Conservation (phyloP, 35 echinoderm and acorn worm species). For the Ophiothrix spiculata region DNA sequence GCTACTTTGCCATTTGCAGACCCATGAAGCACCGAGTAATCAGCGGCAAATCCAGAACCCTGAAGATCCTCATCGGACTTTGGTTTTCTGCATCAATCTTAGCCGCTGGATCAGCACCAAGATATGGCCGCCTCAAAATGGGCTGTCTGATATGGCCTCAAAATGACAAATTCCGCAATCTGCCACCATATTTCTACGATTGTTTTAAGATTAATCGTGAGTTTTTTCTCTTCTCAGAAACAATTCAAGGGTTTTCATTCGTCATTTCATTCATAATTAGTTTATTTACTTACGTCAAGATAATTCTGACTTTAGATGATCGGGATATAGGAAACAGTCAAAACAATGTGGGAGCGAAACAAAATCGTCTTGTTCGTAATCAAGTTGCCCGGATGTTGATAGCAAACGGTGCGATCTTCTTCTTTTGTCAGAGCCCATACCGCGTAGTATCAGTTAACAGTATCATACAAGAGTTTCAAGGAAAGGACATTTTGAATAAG, state of each 20-base stretch:
- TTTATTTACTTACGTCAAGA: not conserved
- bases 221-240: not conserved
- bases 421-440: not conserved
- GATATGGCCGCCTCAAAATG: not conserved
- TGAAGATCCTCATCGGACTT: not conserved
- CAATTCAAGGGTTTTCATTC: not conserved
- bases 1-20: not conserved
- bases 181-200: not conserved
- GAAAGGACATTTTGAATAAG: not conserved
- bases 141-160: not conserved
- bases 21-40: not conserved
- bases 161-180: not conserved
- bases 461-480: not conserved
- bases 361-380: not conserved
- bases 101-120: not conserved
- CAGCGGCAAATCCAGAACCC: not conserved
- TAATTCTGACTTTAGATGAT: not conserved
- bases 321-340: not conserved
- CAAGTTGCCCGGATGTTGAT: not conserved
- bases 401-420: not conserved
- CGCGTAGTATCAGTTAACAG: not conserved
- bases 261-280: not conserved
- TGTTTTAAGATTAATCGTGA: not conserved
- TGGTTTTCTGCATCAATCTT: not conserved
- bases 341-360: not conserved